Evolutionary conservation across 2,113 vertebrate genomes (phyloP).

Genomic region (Macquaria australasica): DNA sequence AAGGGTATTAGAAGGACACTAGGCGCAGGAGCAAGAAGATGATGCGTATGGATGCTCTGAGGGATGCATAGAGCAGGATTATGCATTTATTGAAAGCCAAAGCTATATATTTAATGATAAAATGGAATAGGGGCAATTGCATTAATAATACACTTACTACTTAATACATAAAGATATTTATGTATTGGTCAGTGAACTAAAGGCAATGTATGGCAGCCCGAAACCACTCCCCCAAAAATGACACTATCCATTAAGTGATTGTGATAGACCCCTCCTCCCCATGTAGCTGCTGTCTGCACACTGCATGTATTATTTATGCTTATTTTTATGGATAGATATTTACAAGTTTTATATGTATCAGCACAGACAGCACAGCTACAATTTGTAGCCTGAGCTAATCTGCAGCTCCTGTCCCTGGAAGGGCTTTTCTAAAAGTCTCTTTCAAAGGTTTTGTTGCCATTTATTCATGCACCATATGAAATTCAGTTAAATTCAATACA

Average conservation of each 20-base stretch:
- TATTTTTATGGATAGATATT: too few relatives aligned
- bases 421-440: too few relatives aligned
- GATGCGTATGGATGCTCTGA: background rate
- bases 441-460: too few relatives aligned
- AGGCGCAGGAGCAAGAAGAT: background rate
- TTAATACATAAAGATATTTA: background rate
- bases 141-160: background rate
- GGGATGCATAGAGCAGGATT: background rate
- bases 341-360: too few relatives aligned
- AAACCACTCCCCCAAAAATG: background rate
- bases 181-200: background rate
- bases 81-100: background rate
- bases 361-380: too few relatives aligned
- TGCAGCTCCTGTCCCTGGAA: too few relatives aligned
- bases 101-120: background rate
- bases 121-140: background rate
- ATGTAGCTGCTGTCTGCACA: background rate
- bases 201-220: background rate
- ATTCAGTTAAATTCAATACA: too few relatives aligned
- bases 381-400: too few relatives aligned
- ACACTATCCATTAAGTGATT: background rate
- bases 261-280: background rate
- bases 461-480: too few relatives aligned
- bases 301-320: background rate
- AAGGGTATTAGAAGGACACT: background rate